Base-by-base conservation (phyloP, 2,888 invertebrate species). In the Automeris io region DNA sequence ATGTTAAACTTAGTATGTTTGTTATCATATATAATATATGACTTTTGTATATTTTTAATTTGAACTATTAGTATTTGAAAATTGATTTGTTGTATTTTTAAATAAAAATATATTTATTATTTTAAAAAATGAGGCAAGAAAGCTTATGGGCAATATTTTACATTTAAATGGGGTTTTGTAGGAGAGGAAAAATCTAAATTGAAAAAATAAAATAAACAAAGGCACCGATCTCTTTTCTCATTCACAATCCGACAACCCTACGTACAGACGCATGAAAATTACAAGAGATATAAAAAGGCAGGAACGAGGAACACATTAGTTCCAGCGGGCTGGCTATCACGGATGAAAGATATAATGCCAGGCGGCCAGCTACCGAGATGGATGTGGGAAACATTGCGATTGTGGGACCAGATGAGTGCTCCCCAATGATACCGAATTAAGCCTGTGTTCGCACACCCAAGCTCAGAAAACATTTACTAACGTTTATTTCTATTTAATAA, bases 221-320 rank as follows among this genome's bases (percentile, higher is more conserved):
- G 5, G 9, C 12, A 6, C 12, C 1, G 1, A 6, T 29, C 16
- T 16, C n/a, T 29, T 2, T 5, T 5, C 2, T 29, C 19, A 19
- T 29, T 29, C n/a, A 1, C 1, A 29, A 29, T 16, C 29, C n/a
- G 25, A 23, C 34, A 39, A 31, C 35, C 29, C 39, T 35, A 26
- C 11, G 6, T 7, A 18, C 23, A 9, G 55, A 47, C 50, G 57
- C 61, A 63, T 58, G 54, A 65, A 61, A 59, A 57, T 64, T 62
- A 56, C 54, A 43, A 49, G 58, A 51, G 59, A 54, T 46, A 45
- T 51, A 53, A 53, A 57, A 61, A 61, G 56, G 46, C 13, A 16
- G 51, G 53, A 61, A 68, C 68, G 61, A 63, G 61, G 59, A 56
- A 57, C 59, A 57, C 56, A 73, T 74, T 74, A 75, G 59, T 70